Evolutionary conservation across 2,888 invertebrate species (phyloP), one percentile per base, ranked within the genome.

Genomic region (Caenorhabditis becei): DNA sequence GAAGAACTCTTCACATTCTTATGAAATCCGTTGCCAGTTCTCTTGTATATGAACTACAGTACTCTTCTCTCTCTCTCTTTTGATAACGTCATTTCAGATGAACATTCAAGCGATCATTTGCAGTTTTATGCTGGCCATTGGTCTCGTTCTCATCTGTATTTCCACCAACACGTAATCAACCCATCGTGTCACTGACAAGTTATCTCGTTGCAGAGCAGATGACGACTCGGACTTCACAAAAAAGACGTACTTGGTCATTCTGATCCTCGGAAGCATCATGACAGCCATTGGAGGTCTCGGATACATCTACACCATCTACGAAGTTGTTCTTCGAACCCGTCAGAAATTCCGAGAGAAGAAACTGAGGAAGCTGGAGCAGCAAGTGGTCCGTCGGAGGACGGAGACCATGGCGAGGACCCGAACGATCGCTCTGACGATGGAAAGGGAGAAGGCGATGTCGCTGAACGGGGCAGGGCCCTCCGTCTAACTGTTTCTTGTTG

Each of bases 31-130:
- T n/a, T n/a, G n/a, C n/a, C n/a, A n/a, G n/a, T n/a, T n/a, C n/a
- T n/a, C n/a, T n/a, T n/a, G n/a, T n/a, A n/a, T n/a, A n/a, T n/a
- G n/a, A n/a, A n/a, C n/a, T n/a, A n/a, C n/a, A n/a, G n/a, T n/a
- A n/a, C 44, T 61, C 24, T 20, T 37, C n/a, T 14, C 26, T 20
- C 23, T 20, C 18, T 8, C 7, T 53, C 3, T 23, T 53, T 18
- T n/a, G n/a, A n/a, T n/a, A n/a, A n/a, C n/a, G n/a, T n/a, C n/a
- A n/a, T 78, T 71, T 69, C 77, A 70, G 72, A 84, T 84, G 84
- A 84, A 84, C 54, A 74, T 83, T 28, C 84, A 84, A 70, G 84
- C 84, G 5, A 83, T 84, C 51, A 51, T 84, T 20, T 83, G 81
- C 69, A 83, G 83, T 54, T 83, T 84, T 58, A 65, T 84, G n/a